These are phyloP conservation scores for Lagothrix lagotricha DNA, from an alignment of 2,797 vertebrate genomes.

Conservation along the genomic window DNA sequence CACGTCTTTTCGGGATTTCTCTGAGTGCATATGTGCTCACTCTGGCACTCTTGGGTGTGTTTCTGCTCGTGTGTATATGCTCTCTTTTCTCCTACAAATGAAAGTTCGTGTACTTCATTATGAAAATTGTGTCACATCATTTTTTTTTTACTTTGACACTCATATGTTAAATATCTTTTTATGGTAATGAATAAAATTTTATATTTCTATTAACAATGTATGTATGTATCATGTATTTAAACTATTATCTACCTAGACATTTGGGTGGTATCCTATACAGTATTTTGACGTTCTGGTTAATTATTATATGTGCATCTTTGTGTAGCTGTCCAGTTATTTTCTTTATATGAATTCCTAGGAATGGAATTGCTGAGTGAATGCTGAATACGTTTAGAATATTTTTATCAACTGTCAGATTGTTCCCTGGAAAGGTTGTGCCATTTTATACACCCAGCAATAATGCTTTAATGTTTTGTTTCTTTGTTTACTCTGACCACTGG, in stretches of 20 bases:
- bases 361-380: not conserved
- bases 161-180: not conserved
- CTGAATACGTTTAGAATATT: not conserved
- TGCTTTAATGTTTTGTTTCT: constrained; percentile 16
- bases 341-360: constrained; percentile 34
- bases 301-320: not conserved
- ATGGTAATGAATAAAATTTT: not conserved
- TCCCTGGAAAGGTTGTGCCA: not conserved
- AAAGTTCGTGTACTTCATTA: not conserved
- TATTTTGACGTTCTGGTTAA: not conserved
- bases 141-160: constrained; percentile 6
- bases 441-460: not conserved
- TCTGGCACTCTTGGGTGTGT: not conserved
- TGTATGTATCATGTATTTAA: not conserved
- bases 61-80: not conserved
- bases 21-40: not conserved
- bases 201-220: not conserved
- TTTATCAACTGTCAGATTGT: not conserved
- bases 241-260: not conserved
- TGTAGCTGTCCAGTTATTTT: not conserved
- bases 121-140: not conserved
- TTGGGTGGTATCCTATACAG: not conserved
- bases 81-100: not conserved
- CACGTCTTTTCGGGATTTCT: not conserved
- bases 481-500: not conserved